These are phyloP conservation scores for Dichetophora obliterata DNA, from an alignment of 2,888 invertebrate genomes.

Conservation along the genomic window DNA sequence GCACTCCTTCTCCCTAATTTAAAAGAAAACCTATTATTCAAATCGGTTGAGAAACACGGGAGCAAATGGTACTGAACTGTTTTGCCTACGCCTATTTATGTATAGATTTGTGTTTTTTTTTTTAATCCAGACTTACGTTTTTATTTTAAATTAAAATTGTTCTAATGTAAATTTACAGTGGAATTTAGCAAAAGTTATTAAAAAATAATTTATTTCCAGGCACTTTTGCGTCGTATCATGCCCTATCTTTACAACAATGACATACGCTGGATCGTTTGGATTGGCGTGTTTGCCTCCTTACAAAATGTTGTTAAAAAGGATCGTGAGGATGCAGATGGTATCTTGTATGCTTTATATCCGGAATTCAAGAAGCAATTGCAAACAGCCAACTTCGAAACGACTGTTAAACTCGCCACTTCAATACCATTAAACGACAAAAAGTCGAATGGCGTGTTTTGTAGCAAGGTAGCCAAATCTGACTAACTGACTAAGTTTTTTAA, in stretches of 20 bases:
- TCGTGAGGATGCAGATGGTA: constrained; percentile 66
- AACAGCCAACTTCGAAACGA: constrained; percentile 63
- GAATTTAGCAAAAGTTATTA: too few relatives aligned
- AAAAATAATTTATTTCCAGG: constrained; percentile 69
- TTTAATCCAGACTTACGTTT: too few relatives aligned
- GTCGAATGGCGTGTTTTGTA: constrained; percentile 65
- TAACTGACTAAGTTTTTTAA: background rate
- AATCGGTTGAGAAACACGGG: too few relatives aligned
- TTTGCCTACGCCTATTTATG: too few relatives aligned
- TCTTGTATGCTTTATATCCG: constrained; percentile 65
- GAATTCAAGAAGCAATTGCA: constrained; percentile 67
- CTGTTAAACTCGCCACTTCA: constrained; percentile 62
- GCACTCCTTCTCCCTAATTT: too few relatives aligned
- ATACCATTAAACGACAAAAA: constrained; percentile 66
- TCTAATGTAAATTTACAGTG: too few relatives aligned
- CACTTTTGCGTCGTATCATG: constrained; percentile 77
- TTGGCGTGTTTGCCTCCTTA: constrained; percentile 65
- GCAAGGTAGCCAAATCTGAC: constrained; percentile 59
- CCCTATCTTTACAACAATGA: constrained; percentile 69
- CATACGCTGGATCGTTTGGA: constrained; percentile 68
- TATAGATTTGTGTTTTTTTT: too few relatives aligned
- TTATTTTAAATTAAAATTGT: too few relatives aligned
- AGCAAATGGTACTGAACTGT: too few relatives aligned
- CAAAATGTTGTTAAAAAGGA: constrained; percentile 68
- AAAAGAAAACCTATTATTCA: too few relatives aligned